Evolutionary conservation across 2,888 invertebrate species (phyloP).

Genomic region (Polydrusus tereticollis): DNA sequence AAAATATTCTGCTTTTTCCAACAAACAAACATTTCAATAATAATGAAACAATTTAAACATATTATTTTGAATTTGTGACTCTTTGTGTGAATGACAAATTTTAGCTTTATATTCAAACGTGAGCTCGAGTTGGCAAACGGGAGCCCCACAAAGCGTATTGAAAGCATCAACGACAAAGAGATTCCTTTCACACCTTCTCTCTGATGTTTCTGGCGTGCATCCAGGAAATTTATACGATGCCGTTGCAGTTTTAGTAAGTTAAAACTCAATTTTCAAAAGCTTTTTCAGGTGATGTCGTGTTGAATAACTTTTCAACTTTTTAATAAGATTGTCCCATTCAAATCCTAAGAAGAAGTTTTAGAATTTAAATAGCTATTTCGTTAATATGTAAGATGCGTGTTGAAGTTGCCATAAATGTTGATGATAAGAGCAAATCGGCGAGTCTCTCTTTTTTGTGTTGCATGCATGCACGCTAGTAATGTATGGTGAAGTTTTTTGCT

Average conservation of each 20-base stretch:
- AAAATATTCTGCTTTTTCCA: too few species aligned
- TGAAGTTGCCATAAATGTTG: too few species aligned
- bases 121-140: not conserved
- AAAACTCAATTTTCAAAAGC: conserved; percentile 1
- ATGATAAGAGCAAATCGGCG: too few species aligned
- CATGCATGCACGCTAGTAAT: too few species aligned
- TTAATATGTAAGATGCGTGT: too few species aligned
- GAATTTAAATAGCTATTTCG: too few species aligned
- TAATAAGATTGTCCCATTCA: too few species aligned
- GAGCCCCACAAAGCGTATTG: conserved; percentile 11
- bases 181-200: conserved; percentile 8
- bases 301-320: not conserved
- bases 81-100: not conserved
- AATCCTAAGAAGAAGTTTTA: too few species aligned
- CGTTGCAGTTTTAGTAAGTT: not conserved
- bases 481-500: too few species aligned
- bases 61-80: not conserved
- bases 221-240: conserved; percentile 2
- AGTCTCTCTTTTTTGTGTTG: too few species aligned
- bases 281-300: not conserved
- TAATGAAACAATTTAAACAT: conserved; percentile 1
- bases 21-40: not conserved
- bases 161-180: not conserved
- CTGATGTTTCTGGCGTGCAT: conserved; percentile 4
- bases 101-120: not conserved